Evolutionary conservation across 2,797 vertebrate genomes (phyloP), one percentile per base, ranked within the genome.

Genomic region (Aselliscus stoliczkanus): DNA sequence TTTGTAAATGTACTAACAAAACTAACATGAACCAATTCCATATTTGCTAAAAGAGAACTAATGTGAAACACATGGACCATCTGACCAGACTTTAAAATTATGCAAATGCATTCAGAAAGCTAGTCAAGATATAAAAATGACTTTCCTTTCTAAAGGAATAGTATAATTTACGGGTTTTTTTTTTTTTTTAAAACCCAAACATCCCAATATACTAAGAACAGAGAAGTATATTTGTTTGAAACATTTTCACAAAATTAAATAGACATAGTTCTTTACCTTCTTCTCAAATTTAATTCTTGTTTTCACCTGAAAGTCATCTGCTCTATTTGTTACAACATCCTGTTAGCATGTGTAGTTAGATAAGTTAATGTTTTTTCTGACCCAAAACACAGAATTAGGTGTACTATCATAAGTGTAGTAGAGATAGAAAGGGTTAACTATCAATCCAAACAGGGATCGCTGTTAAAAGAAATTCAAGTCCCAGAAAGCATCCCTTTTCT

Each of bases 291-390:
- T 75, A 92, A 85, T 88, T 94, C 25, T 70, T 81, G 88, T 75
- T 96, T 94, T 89, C 58, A 67, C 70, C 76, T 79, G 83, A 90
- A 87, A 96, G 52, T 29, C 34, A 94, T 31, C 62, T 92, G 54
- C 12, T 70, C 42, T 93, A 93, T 64, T 86, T 93, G n/a, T 69
- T 62, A 69, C 13, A 93, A 80, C 20, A 94, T 44, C 25, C 52
- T 82, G 3, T 37, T 37, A 95, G 67, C 25, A 82, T 12, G 62
- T 21, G 73, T 12, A 39, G 27, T 62, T 81, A 62, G n/a, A 77
- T 7, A 81, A 27, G 2, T 82, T 92, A 52, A 90, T 42, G 65
- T 92, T 67, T 95, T 94, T 82, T 54, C 5, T 64, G 83, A 79
- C 11, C 29, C 50, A 75, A 88, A 42, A 42, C 39, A 75, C 0